These are phyloP conservation scores for Leptopilina myrica DNA, from an alignment of 2,888 invertebrate genomes.

Conservation along the genomic window DNA sequence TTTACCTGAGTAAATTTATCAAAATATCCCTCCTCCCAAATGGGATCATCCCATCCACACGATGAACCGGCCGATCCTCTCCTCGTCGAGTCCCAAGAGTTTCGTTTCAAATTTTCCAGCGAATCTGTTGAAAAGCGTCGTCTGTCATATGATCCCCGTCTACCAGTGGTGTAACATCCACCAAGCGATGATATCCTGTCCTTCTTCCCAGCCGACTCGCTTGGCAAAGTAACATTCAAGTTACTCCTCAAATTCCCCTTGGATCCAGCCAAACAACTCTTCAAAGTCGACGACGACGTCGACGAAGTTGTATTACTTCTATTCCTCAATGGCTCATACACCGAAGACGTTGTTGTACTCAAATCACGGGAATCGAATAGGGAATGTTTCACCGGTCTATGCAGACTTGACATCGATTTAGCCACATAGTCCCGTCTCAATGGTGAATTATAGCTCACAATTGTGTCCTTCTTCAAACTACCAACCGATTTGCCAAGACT, in stretches of 20 bases:
- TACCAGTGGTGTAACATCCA: constrained; percentile 58
- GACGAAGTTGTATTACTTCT: constrained; percentile 59
- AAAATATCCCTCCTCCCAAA: constrained; percentile 79
- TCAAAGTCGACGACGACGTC: constrained; percentile 59
- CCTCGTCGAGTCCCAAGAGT: constrained; percentile 84
- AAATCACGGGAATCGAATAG: constrained; percentile 59
- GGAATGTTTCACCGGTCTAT: constrained; percentile 62
- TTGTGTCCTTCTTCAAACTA: constrained; percentile 69
- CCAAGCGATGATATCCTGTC: constrained; percentile 56
- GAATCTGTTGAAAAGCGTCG: constrained; percentile 84
- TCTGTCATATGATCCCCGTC: constrained; percentile 78
- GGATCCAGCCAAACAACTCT: constrained; percentile 69
- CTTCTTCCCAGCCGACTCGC: constrained; percentile 69
- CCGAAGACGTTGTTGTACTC: constrained; percentile 57
- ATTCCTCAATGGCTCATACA: constrained; percentile 42
- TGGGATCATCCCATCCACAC: constrained; percentile 80
- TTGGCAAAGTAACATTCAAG: constrained; percentile 70
- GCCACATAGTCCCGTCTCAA: constrained; percentile 73
- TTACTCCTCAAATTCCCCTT: constrained; percentile 68
- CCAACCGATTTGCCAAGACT: constrained; percentile 73
- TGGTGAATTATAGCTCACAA: constrained; percentile 67
- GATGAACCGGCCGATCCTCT: constrained; percentile 82
- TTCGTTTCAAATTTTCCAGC: constrained; percentile 82
- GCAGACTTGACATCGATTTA: constrained; percentile 73
- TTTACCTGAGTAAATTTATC: constrained; percentile 47